phyloP scores from a whole-genome alignment of 2,888 invertebrate species.

The Agriopis leucophaearia region DNA sequence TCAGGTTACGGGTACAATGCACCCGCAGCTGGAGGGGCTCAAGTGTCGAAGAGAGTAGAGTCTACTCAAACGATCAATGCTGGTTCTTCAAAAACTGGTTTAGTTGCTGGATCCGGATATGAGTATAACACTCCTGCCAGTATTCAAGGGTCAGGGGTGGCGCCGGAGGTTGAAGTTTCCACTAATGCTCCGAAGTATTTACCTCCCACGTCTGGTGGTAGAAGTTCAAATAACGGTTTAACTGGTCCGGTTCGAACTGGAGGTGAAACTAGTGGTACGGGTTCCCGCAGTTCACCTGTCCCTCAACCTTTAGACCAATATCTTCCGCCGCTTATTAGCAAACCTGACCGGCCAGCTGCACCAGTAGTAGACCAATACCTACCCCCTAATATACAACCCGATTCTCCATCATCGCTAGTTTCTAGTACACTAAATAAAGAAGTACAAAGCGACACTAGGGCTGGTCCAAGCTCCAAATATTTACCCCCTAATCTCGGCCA shows the following conservation, averaged over 20 bases:
- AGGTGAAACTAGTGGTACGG: conserved; percentile 5
- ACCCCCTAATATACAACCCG: conserved; percentile 51
- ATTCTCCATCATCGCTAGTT: conserved; percentile 16
- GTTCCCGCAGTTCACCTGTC: conserved; percentile 18
- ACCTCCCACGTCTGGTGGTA: conserved; percentile 58
- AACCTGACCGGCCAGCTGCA: not conserved
- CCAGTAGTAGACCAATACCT: conserved; percentile 54
- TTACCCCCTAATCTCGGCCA: conserved; percentile 50
- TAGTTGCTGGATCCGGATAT: conserved; percentile 39
- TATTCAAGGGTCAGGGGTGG: conserved; percentile 21
- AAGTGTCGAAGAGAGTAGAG: conserved; percentile 22
- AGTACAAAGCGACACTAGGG: conserved; percentile 3
- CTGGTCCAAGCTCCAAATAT: conserved; percentile 51
- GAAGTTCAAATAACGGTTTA: conserved; percentile 17
- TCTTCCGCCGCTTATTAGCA: conserved; percentile 37
- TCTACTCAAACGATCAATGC: conserved; percentile 26
- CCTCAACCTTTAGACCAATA: conserved; percentile 29
- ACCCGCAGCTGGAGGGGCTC: conserved; percentile 15
- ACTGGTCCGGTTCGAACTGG: conserved; percentile 11
- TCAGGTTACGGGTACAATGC: conserved; percentile 13
- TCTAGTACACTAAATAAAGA: conserved; percentile 24
- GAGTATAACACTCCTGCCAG: conserved; percentile 34
- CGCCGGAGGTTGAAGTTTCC: conserved; percentile 53
- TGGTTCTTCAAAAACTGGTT: conserved; percentile 33
- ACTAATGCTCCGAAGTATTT: conserved; percentile 75